phyloP scores from a whole-genome alignment of 2,113 vertebrate genomes.

The Todiramphus chloris region DNA sequence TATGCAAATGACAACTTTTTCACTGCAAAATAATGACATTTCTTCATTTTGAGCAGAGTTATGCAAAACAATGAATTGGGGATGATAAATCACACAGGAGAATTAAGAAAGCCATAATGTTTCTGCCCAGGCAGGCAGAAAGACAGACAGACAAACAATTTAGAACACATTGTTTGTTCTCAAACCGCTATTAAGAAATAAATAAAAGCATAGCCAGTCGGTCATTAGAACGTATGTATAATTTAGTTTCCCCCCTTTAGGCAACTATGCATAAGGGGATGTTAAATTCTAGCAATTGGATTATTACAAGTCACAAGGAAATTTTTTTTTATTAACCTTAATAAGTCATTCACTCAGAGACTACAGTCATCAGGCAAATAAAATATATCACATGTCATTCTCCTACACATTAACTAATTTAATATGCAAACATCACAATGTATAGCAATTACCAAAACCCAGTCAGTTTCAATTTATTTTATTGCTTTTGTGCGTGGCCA shows the following conservation, averaged over 20 bases:
- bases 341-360: slow-evolving; percentile 83
- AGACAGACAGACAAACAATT: slow-evolving; percentile 81
- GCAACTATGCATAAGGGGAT: slow-evolving; percentile 76
- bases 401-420: slow-evolving; percentile 82
- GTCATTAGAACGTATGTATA: slow-evolving; percentile 77
- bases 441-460: slow-evolving; percentile 78
- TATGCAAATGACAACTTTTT: slow-evolving; percentile 89
- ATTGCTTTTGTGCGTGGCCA: slow-evolving; percentile 76
- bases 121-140: slow-evolving; percentile 81
- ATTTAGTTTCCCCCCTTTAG: slow-evolving; percentile 75
- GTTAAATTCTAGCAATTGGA: slow-evolving; percentile 81
- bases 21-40: slow-evolving; percentile 87
- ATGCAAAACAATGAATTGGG: slow-evolving; percentile 86
- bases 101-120: slow-evolving; percentile 81
- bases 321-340: slow-evolving; percentile 84
- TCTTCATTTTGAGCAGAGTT: slow-evolving; percentile 86
- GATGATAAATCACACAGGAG: slow-evolving; percentile 83
- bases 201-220: slow-evolving; percentile 77
- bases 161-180: slow-evolving; percentile 80
- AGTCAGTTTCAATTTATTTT: slow-evolving; percentile 83
- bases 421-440: slow-evolving; percentile 83
- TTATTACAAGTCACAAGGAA: slow-evolving; percentile 80
- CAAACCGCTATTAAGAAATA: slow-evolving; percentile 72
- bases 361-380: slow-evolving; percentile 80
- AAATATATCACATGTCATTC: slow-evolving; percentile 78